Evolutionary conservation across 2,797 vertebrate genomes (phyloP), one percentile per base, ranked within the genome.

Genomic region (Rhabdomys pumilio): DNA sequence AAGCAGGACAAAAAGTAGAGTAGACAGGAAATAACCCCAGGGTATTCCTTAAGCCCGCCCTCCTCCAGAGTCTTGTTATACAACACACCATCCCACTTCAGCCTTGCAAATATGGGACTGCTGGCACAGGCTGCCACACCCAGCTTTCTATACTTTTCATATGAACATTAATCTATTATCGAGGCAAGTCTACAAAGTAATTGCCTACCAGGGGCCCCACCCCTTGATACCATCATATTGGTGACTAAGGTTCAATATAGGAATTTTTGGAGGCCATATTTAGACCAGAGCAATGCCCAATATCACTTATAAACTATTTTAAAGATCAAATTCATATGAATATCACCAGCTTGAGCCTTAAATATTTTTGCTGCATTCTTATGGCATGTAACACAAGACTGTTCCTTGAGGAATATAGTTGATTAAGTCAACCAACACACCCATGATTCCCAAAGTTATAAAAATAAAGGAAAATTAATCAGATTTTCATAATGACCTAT

Each of bases 241-340:
- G 31, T 15, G 50, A 86, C 34, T 26, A 79, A 34, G 41, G 59
- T 82, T 90, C 38, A 47, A 75, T 50, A 47, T 19, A 82, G 4
- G 19, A 69, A 69, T 44, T 67, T 59, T 53, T 41, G 26, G 53
- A 73, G 34, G 57, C 22, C 83, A 83, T 84, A 50, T 17, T 63
- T 26, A 67, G 50, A 61, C 8, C 6, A 59, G 22, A 59, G 34
- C 50, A 67, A 86, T 41, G 67, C 9, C 44, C 76, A 55, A 50
- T 1, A 2, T 31, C 34, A 38, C 85, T 57, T 76, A 38, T 10
- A 95, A 95, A 93, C 38, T 75, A 34, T 75, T 50, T 75, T 65
- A 95, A 95, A 96, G 19, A n/a, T 65, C 85, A 91, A 72, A 75
- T 89, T 79, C 15, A 29, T 89, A 17, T 14, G 57, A 76, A 7